Percentiles rank a stretch among this genome's conserved stretches.
Conservation (phyloP, 1,140 invertebrate species). For the Melitaea cinxia region DNA sequence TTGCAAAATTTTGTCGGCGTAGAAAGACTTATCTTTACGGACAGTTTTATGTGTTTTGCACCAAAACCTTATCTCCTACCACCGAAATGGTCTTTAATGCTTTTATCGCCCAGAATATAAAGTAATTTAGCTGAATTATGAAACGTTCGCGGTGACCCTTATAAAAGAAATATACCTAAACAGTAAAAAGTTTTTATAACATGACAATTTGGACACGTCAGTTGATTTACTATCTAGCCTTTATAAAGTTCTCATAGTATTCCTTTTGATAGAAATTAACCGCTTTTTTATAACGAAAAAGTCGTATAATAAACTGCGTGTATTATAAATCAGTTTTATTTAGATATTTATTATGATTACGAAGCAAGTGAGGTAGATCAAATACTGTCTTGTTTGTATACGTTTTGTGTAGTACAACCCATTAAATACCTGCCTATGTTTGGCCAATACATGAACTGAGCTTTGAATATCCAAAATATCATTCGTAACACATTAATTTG, state of each 20-base stretch:
- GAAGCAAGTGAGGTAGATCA: background rate
- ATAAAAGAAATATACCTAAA: constrained; percentile 58
- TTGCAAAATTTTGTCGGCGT: constrained; percentile 6
- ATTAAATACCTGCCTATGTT: no score
- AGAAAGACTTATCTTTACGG: constrained; percentile 67
- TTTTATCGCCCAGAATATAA: constrained; percentile 61
- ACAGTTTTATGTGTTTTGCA: constrained; percentile 67
- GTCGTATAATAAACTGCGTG: background rate
- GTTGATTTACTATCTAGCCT: background rate
- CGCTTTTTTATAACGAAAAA: background rate
- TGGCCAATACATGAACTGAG: no score
- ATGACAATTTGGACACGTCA: constrained; percentile 13
- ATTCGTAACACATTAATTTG: no score
- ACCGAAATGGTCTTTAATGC: constrained; percentile 57
- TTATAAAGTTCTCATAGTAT: background rate
- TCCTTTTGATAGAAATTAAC: background rate
- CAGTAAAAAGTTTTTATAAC: constrained; percentile 47
- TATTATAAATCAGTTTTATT: background rate
- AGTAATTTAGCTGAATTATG: constrained; percentile 69
- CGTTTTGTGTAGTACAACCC: no score
- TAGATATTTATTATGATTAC: background rate
- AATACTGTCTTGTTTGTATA: background rate
- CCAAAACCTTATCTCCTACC: constrained; percentile 57
- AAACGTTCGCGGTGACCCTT: constrained; percentile 42
- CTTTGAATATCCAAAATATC: no score